A percentile compares a stretch with the other conserved stretches of the same genome.
Evolutionary conservation across 2,113 vertebrate genomes (phyloP).

Genomic region (Siphamia tubifer): DNA sequence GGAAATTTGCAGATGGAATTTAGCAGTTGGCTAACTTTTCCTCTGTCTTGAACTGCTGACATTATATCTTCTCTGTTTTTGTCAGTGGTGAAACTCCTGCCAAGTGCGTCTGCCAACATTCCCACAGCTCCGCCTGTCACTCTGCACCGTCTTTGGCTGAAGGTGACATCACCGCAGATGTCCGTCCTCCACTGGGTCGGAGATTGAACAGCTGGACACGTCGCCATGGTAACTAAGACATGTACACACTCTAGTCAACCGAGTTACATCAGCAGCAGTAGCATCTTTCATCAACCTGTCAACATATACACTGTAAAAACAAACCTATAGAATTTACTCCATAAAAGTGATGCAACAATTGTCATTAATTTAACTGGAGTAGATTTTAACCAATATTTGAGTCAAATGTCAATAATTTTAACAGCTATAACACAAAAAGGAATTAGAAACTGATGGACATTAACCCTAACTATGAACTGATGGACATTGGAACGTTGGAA

Average conservation of each 20-base stretch:
- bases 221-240: conserved; percentile 8
- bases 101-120: conserved; percentile 1
- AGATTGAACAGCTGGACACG: conserved; percentile 38
- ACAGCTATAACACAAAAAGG: too few relatives aligned
- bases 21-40: background rate
- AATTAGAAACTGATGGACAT: too few relatives aligned
- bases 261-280: conserved; percentile 20
- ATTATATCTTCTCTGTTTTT: background rate
- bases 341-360: too few relatives aligned
- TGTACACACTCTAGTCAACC: background rate
- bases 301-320: too few relatives aligned
- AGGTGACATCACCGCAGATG: conserved; percentile 68
- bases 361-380: too few relatives aligned
- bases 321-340: too few relatives aligned
- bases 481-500: too few relatives aligned
- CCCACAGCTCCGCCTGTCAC: conserved; percentile 22
- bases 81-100: conserved; percentile 1
- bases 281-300: too few relatives aligned
- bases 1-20: background rate
- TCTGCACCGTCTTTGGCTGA: background rate
- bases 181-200: conserved; percentile 18
- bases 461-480: too few relatives aligned
- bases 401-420: too few relatives aligned
- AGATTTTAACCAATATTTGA: too few relatives aligned
- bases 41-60: background rate